Conservation (phyloP, 2,888 invertebrate genomes). For the Temnothorax ravouxi region DNA sequence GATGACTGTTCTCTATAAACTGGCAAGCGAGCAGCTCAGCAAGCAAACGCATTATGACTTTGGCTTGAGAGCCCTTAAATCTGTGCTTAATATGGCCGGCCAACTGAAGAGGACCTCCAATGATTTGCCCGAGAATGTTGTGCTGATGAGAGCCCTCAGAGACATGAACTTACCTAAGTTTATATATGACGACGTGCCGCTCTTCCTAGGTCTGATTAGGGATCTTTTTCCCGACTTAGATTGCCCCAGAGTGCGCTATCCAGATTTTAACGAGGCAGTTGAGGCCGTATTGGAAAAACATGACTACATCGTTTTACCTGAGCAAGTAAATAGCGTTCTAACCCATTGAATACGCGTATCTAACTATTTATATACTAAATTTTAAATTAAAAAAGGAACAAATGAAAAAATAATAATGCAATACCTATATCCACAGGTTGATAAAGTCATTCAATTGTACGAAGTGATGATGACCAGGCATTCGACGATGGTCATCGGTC, state of each 20-base stretch:
- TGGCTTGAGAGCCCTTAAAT: constrained; percentile 96
- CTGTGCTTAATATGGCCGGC: constrained; percentile 96
- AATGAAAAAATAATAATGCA: not conserved
- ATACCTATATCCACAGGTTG: constrained; percentile 88
- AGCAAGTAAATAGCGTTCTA: constrained; percentile 88
- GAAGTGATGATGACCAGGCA: constrained; percentile 98
- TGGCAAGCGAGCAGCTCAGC: constrained; percentile 95
- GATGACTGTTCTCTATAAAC: constrained; percentile 96
- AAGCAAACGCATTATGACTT: constrained; percentile 98
- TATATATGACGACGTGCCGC: constrained; percentile 95
- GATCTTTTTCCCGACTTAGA: constrained; percentile 97
- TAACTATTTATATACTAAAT: not conserved
- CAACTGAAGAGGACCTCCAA: constrained; percentile 93
- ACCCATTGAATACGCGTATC: not conserved
- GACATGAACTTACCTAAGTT: constrained; percentile 98
- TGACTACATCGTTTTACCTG: constrained; percentile 90
- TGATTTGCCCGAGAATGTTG: constrained; percentile 94
- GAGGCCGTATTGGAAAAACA: constrained; percentile 90
- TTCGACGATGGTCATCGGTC: constrained; percentile 96
- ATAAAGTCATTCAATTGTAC: constrained; percentile 96
- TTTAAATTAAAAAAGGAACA: not conserved
- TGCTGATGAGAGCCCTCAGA: constrained; percentile 95
- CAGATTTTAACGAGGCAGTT: constrained; percentile 94
- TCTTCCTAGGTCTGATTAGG: constrained; percentile 95
- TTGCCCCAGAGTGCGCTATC: constrained; percentile 95